phyloP scores from a whole-genome alignment of 1,140 invertebrate species.

The Eueides isabella region DNA sequence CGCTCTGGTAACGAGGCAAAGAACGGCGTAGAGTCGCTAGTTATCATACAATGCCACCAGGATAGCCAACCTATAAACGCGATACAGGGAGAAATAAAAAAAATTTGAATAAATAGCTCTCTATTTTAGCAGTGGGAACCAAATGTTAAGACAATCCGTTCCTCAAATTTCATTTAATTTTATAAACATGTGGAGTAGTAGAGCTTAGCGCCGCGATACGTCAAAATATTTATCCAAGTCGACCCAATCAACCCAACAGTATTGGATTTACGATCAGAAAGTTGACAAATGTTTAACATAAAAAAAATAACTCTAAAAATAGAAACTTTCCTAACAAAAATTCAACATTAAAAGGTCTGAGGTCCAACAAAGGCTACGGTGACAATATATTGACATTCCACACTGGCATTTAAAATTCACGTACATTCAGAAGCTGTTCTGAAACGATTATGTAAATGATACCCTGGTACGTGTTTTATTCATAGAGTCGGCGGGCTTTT shows the following conservation, averaged over 20 bases:
- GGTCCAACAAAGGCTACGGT: not conserved
- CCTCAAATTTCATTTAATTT: no score
- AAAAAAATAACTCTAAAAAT: not conserved
- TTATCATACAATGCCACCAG: no score
- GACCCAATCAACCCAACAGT: not conserved
- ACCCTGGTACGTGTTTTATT: conserved; percentile 13
- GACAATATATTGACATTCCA: conserved; percentile 12
- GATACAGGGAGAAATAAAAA: no score
- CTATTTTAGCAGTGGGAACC: no score
- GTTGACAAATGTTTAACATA: no score
- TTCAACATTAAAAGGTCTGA: not conserved
- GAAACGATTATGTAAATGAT: conserved; percentile 18
- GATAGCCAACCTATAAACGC: no score
- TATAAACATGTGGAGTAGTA: no score
- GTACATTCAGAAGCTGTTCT: conserved; percentile 10
- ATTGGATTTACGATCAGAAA: not conserved
- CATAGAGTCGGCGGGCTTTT: not conserved
- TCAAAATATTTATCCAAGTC: not conserved
- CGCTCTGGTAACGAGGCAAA: no score
- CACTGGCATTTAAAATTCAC: not conserved
- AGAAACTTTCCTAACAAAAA: not conserved
- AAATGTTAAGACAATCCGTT: no score
- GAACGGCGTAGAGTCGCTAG: no score
- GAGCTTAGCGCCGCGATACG: no score
- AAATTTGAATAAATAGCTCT: no score